Evolutionary conservation across 2,888 invertebrate genomes (phyloP), one percentile per base, ranked within the genome.

Genomic region (Drosophila affinis): DNA sequence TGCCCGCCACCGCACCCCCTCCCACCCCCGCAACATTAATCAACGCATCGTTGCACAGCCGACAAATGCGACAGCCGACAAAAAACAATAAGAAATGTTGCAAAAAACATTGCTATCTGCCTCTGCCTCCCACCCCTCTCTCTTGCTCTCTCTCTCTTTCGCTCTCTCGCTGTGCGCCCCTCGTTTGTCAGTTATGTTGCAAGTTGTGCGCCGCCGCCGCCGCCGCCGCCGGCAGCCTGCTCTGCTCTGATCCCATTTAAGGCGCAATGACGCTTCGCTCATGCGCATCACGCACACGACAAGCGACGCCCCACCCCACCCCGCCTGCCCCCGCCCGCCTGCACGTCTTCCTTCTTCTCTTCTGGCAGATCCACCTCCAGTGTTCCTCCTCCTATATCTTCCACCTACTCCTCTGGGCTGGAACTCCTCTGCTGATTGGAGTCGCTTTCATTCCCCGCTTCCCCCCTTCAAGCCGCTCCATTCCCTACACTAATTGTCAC

Each of bases 221-320:
- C 34, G 14, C 79, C 77, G 72, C 24, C 27, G 27, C 27, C 32
- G 3, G 32, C 10, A 0, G 29, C 39, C 39, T 14, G 39, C 39
- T 7, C 7, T n/a, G n/a, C 39, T 39, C 39, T 39, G 39, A 39
- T 87, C 79, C 88, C 88, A 87, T 88, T 88, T 88, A 88, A 78
- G 88, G 87, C 81, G 82, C 84, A 79, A 81, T 85, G 82, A 85
- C 75, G 82, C 81, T 79, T 77, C 81, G 81, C 88, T 85, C 86
- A 87, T 86, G 84, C 87, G 82, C 85, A 81, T 82, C 87, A 82
- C 83, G 80, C 84, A 83, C 86, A 79, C 81, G 74, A 64, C 74
- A 77, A 69, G 56, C 59, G 51, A 39, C 39, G 39, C 39, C 61
- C 29, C 29, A 7, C 27, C 29, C 29, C 29, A 7, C 29, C 29